A percentile compares a stretch with the other conserved stretches of the same genome.
Evolutionary conservation across 1,140 invertebrate genomes (phyloP).

Genomic region (Papilio aristodemus): DNA sequence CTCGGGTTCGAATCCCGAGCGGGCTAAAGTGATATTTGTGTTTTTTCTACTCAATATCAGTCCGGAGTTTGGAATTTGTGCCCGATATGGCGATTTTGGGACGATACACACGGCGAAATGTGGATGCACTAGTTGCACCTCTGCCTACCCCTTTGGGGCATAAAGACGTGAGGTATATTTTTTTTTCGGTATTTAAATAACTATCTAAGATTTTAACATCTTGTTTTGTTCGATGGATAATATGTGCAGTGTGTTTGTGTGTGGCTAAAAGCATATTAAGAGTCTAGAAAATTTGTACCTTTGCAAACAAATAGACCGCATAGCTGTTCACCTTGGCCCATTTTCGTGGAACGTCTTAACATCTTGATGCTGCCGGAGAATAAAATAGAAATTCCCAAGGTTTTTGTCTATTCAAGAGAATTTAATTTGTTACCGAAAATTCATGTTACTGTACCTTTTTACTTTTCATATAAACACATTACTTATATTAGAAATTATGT

Average conservation of each 20-base stretch:
- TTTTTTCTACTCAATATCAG: too few species aligned
- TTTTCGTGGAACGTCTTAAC: slow-evolving; percentile 20
- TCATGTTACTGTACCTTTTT: background rate
- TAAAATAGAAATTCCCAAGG: slow-evolving; percentile 8
- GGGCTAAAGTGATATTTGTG: too few species aligned
- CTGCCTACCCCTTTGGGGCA: too few species aligned
- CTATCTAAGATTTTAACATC: background rate
- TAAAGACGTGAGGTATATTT: too few species aligned
- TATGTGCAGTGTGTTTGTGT: background rate
- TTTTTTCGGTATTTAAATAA: too few species aligned
- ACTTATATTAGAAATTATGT: too few species aligned
- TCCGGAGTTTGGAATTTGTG: too few species aligned
- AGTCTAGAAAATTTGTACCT: slow-evolving; percentile 13
- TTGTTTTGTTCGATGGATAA: background rate
- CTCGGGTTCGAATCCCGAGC: too few species aligned
- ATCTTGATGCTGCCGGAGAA: slow-evolving; percentile 2
- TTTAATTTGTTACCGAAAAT: slow-evolving; percentile 20
- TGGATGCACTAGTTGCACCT: too few species aligned
- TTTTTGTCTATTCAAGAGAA: slow-evolving; percentile 18
- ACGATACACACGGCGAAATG: too few species aligned
- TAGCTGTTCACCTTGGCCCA: slow-evolving; percentile 17
- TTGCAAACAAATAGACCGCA: slow-evolving; percentile 21
- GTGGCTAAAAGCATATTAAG: slow-evolving; percentile 6
- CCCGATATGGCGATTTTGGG: too few species aligned
- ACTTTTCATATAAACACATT: too few species aligned